Evolutionary conservation across 2,113 vertebrate genomes (phyloP).

Genomic region (Garra rufa): DNA sequence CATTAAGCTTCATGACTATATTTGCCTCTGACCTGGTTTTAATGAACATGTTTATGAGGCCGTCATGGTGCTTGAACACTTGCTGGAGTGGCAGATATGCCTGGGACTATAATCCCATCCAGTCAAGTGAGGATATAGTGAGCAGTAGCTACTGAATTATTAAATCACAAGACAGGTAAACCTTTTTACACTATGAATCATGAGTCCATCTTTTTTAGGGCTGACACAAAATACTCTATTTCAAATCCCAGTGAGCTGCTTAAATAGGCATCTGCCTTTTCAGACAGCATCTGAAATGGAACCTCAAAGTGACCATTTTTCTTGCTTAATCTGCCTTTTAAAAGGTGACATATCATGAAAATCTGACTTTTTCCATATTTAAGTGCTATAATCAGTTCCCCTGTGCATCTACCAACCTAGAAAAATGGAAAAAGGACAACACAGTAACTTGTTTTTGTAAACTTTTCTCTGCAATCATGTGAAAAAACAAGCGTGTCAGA

Average conservation of each 20-base stretch:
- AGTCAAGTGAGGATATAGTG: neutral
- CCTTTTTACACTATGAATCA: conserved; percentile 12
- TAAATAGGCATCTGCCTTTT: neutral
- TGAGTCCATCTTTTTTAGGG: neutral
- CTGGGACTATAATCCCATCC: conserved; percentile 5
- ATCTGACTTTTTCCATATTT: no score
- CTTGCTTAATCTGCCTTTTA: neutral
- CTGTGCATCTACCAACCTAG: no score
- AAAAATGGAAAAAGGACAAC: no score
- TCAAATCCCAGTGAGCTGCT: neutral
- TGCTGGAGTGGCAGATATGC: conserved; percentile 1
- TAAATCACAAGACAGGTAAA: neutral
- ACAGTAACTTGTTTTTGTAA: no score
- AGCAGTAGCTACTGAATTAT: neutral
- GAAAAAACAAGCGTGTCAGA: no score
- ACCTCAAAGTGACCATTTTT: neutral
- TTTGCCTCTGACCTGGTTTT: conserved; percentile 49
- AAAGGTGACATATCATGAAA: no score
- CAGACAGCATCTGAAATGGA: neutral
- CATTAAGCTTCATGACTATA: conserved; percentile 42
- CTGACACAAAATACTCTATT: conserved; percentile 1
- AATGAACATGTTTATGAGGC: conserved; percentile 37
- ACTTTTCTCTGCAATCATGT: no score
- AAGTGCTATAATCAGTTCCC: no score
- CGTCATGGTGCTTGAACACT: conserved; percentile 5